These are phyloP conservation scores for Triops longicaudatus DNA, from an alignment of 1,140 invertebrate genomes.

Conservation along the genomic window DNA sequence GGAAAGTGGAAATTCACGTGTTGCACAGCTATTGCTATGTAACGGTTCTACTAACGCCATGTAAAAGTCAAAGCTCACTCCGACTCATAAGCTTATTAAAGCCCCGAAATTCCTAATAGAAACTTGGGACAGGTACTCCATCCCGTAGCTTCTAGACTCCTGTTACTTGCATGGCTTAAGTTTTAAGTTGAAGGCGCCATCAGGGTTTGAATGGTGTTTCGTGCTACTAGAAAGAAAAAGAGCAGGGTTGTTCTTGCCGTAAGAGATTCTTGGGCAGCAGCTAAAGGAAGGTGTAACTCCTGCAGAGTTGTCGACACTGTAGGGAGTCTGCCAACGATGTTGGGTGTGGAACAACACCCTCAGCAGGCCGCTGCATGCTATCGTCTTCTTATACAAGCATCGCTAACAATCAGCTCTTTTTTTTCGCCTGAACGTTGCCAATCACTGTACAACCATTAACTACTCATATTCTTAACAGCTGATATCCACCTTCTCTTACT, in stretches of 20 bases:
- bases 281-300: slow-evolving; percentile 11
- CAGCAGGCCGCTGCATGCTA: slow-evolving; percentile 1
- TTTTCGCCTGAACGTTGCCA: background rate
- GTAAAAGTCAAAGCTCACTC: background rate
- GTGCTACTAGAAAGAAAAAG: background rate
- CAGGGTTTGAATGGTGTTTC: background rate
- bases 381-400: slow-evolving; percentile 1
- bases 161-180: background rate
- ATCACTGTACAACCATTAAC: background rate
- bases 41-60: background rate
- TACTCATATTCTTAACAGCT: background rate
- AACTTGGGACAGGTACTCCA: background rate
- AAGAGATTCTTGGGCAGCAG: background rate
- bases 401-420: slow-evolving; percentile 3
- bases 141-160: background rate
- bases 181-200: background rate
- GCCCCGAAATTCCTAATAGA: background rate
- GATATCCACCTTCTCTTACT: background rate
- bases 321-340: slow-evolving; percentile 14
- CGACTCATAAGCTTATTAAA: background rate
- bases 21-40: background rate
- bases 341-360: slow-evolving; percentile 10
- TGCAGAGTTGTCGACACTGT: slow-evolving; percentile 1
- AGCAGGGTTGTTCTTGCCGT: background rate
- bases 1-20: background rate